Base-by-base conservation (phyloP, 2,113 vertebrate genomes). In the Fregata magnificens region DNA sequence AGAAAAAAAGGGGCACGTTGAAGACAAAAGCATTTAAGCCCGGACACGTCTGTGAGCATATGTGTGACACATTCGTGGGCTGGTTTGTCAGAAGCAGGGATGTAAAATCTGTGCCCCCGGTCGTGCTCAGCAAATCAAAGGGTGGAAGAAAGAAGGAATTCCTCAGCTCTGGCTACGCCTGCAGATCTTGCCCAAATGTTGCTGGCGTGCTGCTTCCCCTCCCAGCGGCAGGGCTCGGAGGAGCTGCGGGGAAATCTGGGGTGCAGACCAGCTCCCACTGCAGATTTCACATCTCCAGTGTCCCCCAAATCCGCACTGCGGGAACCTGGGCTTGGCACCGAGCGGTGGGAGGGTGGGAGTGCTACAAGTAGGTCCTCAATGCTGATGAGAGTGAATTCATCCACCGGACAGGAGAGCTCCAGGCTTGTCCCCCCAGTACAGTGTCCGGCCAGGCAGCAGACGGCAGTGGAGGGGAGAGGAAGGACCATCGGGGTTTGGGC, bases 101-200 rank as follows among this genome's bases (percentile, higher is more conserved):
- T 90, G 86, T 72, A 76, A 92, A 93, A 85, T 65, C 83, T 79
- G n/a, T 91, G 74, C 66, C 81, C 84, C 42, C 8, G 26, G 31
- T 67, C 0, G 0, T 5, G 3, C 42, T 70, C 38, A 62, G 58
- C 82, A 93, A 96, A 95, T 96, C 91, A 94, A 95, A 97, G 91
- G 62, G 9, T 84, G 89, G 86, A 91, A 66, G 72, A 29, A 74
- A 45, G 89, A 52, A 89, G 84, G 63, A 91, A 95, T 93, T 89
- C 58, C 71, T 90, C 71, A 50, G 70, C 65, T 79, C 73, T 29
- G 69, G 82, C 86, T 88, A 7, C 1, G 6, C 40, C 31, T 31
- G 70, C 84, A 90, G 66, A 53, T 86, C 94, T 87, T 70, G 71
- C 92, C 91, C 94, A 87, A 97, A 97, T 82, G 86, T 65, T 88